These are phyloP conservation scores for Cyaniris semiargus DNA, from an alignment of 2,888 invertebrate species.

Conservation along the genomic window DNA sequence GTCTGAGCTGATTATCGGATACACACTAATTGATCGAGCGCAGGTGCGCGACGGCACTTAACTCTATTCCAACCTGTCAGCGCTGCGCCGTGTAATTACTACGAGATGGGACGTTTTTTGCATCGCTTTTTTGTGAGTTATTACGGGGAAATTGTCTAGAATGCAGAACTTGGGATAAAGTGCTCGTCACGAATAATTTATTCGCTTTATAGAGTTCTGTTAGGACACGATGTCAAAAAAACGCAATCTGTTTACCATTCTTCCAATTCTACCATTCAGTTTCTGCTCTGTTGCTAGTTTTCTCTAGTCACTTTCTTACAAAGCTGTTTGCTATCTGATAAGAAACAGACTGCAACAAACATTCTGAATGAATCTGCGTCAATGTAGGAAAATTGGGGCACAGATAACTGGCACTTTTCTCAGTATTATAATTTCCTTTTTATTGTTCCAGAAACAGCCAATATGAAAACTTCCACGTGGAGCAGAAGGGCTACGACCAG, in stretches of 20 bases:
- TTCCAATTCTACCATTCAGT: too few relatives aligned
- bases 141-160: background rate
- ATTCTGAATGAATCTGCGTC: too few relatives aligned
- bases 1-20: slow-evolving; percentile 20
- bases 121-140: background rate
- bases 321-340: too few relatives aligned
- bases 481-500: slow-evolving; percentile 79
- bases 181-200: too few relatives aligned
- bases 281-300: too few relatives aligned
- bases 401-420: too few relatives aligned
- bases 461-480: slow-evolving; percentile 85
- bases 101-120: slow-evolving; percentile 43
- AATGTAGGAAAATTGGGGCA: too few relatives aligned
- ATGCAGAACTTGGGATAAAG: background rate
- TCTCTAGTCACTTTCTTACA: too few relatives aligned
- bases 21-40: slow-evolving; percentile 35
- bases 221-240: too few relatives aligned
- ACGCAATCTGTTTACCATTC: too few relatives aligned
- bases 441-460: slow-evolving; percentile 79
- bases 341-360: too few relatives aligned
- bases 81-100: slow-evolving; percentile 54
- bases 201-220: too few relatives aligned
- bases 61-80: slow-evolving; percentile 57
- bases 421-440: background rate
- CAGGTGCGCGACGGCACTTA: slow-evolving; percentile 57